Base-by-base conservation (phyloP, 2,113 vertebrate genomes). In the Phylloscopus trochiloides region DNA sequence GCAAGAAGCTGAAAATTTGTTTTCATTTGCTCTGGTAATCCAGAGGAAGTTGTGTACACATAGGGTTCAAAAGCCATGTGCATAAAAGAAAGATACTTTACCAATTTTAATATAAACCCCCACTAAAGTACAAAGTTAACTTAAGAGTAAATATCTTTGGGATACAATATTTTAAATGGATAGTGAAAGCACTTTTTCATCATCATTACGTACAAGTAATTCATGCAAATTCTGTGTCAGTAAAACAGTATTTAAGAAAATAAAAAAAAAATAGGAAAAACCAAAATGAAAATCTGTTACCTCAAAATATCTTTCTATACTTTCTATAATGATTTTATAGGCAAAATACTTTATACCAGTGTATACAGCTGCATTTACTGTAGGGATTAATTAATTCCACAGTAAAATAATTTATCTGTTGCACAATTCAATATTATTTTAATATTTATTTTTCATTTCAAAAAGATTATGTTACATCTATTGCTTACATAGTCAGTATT, bases 1-100 rank as follows among this genome's bases (percentile, higher is more conserved):
- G 55, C 54, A 94, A 73, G 63, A 94, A 73, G 71, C 24, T 42
- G 14, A 91, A 79, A 24, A 47, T 38, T 90, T 70, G 65, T 45
- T 91, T 97, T 67, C 14, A 94, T 88, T 97, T 94, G 14, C 40
- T 67, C 48, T 67, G 29, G 34, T 32, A 92, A 94, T 75, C n/a
- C 43, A 81, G 77, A 90, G 78, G 38, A 96, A 84, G 73, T 81
- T 78, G 9, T 68, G 18, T 34, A 91, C 20, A 67, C n/a, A 79
- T 9, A 63, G 67, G 22, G 36, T 79, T 77, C 61, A 93, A 93
- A 92, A 65, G 42, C 17, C 77, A 88, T 57, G 80, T 57, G 21
- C 72, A 70, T 77, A 58, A 94, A 90, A 58, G 16, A 54, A 77
- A 58, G 68, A 24, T 50, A 61, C 72, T 51, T 96, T 70, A 51